Conservation (phyloP, 2,888 invertebrate species). For the Lithophane ornitopus region DNA sequence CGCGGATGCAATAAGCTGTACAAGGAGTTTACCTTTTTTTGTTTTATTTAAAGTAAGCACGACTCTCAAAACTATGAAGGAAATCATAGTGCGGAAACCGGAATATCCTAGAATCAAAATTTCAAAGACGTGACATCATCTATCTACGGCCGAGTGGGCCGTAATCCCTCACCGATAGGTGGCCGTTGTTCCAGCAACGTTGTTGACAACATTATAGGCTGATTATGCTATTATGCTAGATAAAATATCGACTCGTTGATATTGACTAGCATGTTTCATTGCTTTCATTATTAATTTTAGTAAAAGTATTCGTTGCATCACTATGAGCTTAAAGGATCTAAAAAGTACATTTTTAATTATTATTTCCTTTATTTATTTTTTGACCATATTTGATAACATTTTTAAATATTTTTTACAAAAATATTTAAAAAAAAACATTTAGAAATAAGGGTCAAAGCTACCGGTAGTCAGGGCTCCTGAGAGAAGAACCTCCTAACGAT, state of each 20-base stretch:
- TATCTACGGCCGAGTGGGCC: too few relatives aligned
- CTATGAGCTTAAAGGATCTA: neutral
- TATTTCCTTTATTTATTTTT: too few relatives aligned
- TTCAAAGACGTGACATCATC: neutral
- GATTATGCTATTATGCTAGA: neutral
- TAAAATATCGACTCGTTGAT: neutral
- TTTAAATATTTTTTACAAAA: too few relatives aligned
- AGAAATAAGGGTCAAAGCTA: too few relatives aligned
- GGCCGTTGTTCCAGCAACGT: neutral
- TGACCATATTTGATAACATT: too few relatives aligned
- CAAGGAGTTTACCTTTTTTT: neutral
- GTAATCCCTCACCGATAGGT: neutral
- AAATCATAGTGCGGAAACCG: neutral
- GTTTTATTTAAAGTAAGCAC: neutral
- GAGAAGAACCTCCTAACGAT: too few relatives aligned
- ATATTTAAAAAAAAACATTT: too few relatives aligned
- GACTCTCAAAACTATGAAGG: neutral
- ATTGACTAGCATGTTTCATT: neutral
- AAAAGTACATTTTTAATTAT: neutral
- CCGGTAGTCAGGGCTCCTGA: too few relatives aligned
- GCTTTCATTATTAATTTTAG: too few relatives aligned
- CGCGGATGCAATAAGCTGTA: conserved; percentile 13
- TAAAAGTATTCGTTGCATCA: neutral
- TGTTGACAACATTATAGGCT: neutral
- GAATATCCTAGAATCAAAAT: too few relatives aligned